phyloP scores from a whole-genome alignment of 2,888 invertebrate species.

The Chouioia cunea region DNA sequence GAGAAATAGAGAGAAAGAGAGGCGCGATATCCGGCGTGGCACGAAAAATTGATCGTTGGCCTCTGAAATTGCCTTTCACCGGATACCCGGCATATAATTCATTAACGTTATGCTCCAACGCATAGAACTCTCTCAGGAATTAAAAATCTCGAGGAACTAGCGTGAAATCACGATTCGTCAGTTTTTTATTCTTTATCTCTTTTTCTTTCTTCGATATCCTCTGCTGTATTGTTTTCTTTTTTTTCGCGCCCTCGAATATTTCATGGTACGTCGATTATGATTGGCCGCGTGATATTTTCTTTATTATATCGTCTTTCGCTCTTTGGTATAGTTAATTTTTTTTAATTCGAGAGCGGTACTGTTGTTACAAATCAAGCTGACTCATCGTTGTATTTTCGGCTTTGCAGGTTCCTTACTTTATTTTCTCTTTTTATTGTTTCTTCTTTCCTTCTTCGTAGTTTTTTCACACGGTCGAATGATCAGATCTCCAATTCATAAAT shows the following conservation, averaged over 20 bases:
- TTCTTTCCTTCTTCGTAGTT: not conserved
- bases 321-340: not conserved
- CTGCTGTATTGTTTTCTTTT: not conserved
- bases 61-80: constrained; percentile 46
- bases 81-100: constrained; percentile 52
- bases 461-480: not conserved
- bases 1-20: constrained; percentile 4
- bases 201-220: constrained; percentile 7
- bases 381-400: no score
- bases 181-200: constrained; percentile 29
- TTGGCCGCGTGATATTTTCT: constrained; percentile 27
- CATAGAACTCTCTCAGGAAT: constrained; percentile 40
- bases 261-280: constrained; percentile 49
- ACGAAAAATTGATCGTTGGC: constrained; percentile 40
- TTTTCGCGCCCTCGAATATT: constrained; percentile 45
- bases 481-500: not conserved
- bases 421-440: not conserved
- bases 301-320: not conserved
- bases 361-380: no score
- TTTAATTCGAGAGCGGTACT: not conserved
- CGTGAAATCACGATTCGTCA: constrained; percentile 48
- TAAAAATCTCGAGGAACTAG: constrained; percentile 47
- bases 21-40: constrained; percentile 16
- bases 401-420: constrained; percentile 1
- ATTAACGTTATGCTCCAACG: constrained; percentile 59